These are phyloP conservation scores for Macquaria ambigua DNA, from an alignment of 2,113 vertebrate genomes.

Conservation along the genomic window DNA sequence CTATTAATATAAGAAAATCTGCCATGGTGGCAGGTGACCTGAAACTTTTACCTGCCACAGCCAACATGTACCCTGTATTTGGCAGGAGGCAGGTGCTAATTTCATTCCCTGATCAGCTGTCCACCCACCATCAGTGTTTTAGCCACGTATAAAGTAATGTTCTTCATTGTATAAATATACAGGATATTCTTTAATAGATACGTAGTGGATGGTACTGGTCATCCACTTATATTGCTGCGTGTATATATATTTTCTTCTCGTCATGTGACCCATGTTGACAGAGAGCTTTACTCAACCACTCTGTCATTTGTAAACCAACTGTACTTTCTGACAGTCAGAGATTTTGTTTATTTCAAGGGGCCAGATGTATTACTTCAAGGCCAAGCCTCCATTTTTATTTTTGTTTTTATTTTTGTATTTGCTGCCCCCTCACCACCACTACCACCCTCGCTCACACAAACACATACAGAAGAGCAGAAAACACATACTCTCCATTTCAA, in stretches of 20 bases:
- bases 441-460: conserved; percentile 3
- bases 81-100: no score
- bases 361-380: conserved; percentile 11
- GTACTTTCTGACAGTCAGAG: not conserved
- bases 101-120: no score
- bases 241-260: not conserved
- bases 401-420: conserved; percentile 16
- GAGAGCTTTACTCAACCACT: not conserved
- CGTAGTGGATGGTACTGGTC: not conserved
- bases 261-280: not conserved
- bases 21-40: no score
- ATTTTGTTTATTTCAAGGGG: conserved; percentile 23
- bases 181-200: not conserved
- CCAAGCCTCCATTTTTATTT: conserved; percentile 31
- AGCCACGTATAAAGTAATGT: not conserved
- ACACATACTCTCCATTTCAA: conserved; percentile 59
- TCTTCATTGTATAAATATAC: not conserved
- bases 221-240: not conserved
- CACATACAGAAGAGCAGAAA: conserved; percentile 30
- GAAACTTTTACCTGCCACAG: no score
- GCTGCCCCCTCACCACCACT: conserved; percentile 17
- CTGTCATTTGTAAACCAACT: not conserved
- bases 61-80: no score
- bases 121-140: not conserved
- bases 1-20: no score